Evolutionary conservation across 2,888 invertebrate species (phyloP).

Genomic region (Zygaena filipendulae): DNA sequence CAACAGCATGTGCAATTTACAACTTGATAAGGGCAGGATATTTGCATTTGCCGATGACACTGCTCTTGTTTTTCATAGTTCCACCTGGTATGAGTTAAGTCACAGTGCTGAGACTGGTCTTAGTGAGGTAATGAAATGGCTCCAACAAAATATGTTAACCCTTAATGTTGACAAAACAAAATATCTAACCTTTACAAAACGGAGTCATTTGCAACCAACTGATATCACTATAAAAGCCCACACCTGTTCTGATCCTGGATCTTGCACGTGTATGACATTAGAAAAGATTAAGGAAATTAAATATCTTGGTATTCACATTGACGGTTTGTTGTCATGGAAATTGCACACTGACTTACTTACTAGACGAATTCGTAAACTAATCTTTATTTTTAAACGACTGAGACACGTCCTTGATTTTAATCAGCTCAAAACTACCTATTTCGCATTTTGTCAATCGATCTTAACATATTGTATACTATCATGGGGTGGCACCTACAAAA

Average conservation of each 20-base stretch:
- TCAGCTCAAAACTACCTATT: not conserved
- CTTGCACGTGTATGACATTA: not conserved
- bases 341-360: not conserved
- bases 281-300: not conserved
- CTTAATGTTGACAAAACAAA: too few relatives aligned
- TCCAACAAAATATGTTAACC: too few relatives aligned
- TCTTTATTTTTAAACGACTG: not conserved
- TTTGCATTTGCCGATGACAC: constrained; percentile 11
- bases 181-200: too few relatives aligned
- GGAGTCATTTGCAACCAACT: too few relatives aligned
- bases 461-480: not conserved
- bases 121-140: too few relatives aligned
- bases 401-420: not conserved
- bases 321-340: not conserved
- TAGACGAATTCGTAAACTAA: not conserved
- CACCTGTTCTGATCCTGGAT: not conserved
- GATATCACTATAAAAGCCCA: not conserved
- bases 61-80: constrained; percentile 15
- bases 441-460: not conserved
- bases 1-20: constrained; percentile 2
- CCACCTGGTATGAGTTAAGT: too few relatives aligned
- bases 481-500: not conserved
- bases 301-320: not conserved
- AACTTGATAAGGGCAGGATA: constrained; percentile 1
- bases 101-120: too few relatives aligned